Evolutionary conservation across 1,140 invertebrate species (phyloP).

Genomic region (Drosophila watanabei): DNA sequence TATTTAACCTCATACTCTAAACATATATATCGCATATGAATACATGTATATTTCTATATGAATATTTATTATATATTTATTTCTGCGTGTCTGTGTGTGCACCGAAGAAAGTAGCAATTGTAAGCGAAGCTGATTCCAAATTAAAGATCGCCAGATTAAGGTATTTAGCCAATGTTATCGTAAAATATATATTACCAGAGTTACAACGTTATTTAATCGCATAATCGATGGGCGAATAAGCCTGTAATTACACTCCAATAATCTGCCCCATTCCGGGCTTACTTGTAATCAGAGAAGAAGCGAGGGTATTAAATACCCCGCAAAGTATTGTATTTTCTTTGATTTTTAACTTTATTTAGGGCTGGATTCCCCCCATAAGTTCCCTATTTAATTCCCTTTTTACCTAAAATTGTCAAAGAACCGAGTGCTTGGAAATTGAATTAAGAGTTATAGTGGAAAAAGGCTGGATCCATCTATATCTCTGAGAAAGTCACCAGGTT

Average conservation of each 20-base stretch:
- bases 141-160: slow-evolving; percentile 4
- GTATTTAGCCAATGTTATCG: slow-evolving; percentile 15
- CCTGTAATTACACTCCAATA: neutral
- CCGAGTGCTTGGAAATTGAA: neutral
- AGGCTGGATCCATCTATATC: slow-evolving; percentile 8
- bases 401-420: neutral
- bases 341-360: neutral
- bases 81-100: neutral
- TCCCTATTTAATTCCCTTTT: neutral
- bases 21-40: slow-evolving; percentile 8
- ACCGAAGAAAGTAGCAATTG: neutral
- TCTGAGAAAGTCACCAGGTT: neutral
- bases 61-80: slow-evolving; percentile 16
- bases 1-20: slow-evolving; percentile 29
- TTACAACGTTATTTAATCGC: slow-evolving; percentile 27
- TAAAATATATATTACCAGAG: slow-evolving; percentile 3
- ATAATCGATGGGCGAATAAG: slow-evolving; percentile 10
- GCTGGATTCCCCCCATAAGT: neutral
- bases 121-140: slow-evolving; percentile 26
- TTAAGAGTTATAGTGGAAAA: neutral
- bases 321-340: neutral
- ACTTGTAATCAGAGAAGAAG: neutral
- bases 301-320: neutral
- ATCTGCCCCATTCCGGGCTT: neutral
- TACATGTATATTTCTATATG: slow-evolving; percentile 22